A percentile compares a stretch with the other conserved stretches of the same genome.
These are phyloP conservation scores for Gallirallus australis DNA, from an alignment of 2,797 vertebrate genomes.

Conservation along the genomic window DNA sequence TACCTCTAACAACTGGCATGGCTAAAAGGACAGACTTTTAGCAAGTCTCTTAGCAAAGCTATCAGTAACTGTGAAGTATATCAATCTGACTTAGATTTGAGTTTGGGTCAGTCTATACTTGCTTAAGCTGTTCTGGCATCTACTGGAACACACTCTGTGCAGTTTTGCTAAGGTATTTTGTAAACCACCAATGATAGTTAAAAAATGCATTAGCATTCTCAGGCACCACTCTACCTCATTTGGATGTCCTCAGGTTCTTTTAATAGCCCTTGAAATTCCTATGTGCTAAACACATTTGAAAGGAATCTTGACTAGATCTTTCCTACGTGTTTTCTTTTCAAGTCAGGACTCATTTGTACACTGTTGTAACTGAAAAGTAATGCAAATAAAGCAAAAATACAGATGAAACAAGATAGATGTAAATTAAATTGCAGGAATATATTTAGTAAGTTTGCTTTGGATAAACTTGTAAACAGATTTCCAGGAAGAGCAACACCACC, in stretches of 20 bases:
- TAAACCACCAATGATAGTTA: background rate
- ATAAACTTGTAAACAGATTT: background rate
- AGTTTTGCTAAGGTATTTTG: background rate
- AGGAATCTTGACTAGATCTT: background rate
- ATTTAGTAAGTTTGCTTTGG: background rate
- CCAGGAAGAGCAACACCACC: background rate
- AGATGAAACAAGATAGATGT: background rate
- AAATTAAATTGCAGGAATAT: background rate
- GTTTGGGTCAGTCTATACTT: background rate
- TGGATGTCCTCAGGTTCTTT: slow-evolving; percentile 21
- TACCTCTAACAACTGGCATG: background rate
- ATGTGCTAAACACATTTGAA: background rate
- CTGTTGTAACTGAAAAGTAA: background rate
- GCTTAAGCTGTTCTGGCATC: background rate
- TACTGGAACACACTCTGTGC: background rate
- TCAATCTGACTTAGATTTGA: background rate
- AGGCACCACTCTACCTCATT: background rate
- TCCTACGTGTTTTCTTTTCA: background rate
- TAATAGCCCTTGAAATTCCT: slow-evolving; percentile 55
- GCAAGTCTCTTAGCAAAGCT: background rate
- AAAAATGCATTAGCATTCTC: background rate
- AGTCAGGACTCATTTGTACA: background rate
- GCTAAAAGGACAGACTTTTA: background rate
- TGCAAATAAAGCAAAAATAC: background rate
- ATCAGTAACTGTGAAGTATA: background rate